Conservation (phyloP, 2,797 vertebrate species). For the Mastacembelus armatus region DNA sequence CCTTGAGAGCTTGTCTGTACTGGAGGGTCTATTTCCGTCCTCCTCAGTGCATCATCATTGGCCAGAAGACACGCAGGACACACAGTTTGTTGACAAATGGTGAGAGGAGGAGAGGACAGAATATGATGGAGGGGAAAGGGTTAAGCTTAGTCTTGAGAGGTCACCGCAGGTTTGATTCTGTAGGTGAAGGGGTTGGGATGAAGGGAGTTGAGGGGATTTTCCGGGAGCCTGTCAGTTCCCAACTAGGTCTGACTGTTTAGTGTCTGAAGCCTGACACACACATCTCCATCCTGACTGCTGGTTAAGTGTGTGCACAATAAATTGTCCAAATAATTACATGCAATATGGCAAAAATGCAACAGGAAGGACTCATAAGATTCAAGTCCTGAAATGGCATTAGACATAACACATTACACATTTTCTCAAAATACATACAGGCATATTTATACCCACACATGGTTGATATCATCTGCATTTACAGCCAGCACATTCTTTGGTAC, state of each 20-base stretch:
- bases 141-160: conserved; percentile 33
- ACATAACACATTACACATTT: conserved; percentile 20
- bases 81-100: conserved; percentile 47
- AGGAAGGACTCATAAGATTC: conserved; percentile 26
- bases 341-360: conserved; percentile 9
- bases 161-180: conserved; percentile 26
- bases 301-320: background rate
- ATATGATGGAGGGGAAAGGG: conserved; percentile 24
- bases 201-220: conserved; percentile 10
- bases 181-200: conserved; percentile 10
- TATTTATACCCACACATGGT: conserved; percentile 18
- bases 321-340: conserved; percentile 8
- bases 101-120: conserved; percentile 30
- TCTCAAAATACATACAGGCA: conserved; percentile 19
- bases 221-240: conserved; percentile 8
- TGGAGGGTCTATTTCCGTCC: conserved; percentile 71
- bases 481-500: conserved; percentile 56
- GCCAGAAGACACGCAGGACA: conserved; percentile 44
- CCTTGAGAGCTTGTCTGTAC: conserved; percentile 63
- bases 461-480: conserved; percentile 65
- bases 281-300: conserved; percentile 1
- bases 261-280: background rate
- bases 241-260: background rate
- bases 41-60: conserved; percentile 66
- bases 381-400: conserved; percentile 52